Conservation (phyloP, 2,888 invertebrate genomes). For the Drosophila imparisetae region DNA sequence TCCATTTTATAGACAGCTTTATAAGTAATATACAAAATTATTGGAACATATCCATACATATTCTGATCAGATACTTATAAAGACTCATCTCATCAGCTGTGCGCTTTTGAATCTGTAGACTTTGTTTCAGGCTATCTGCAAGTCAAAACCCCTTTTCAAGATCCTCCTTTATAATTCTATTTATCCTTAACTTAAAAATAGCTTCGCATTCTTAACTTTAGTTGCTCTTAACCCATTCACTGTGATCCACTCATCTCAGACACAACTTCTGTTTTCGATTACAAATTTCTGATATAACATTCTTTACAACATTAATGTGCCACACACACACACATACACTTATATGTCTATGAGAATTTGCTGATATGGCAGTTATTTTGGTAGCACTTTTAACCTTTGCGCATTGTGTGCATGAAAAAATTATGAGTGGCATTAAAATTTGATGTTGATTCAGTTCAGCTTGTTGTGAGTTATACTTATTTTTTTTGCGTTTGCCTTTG, state of each 20-base stretch:
- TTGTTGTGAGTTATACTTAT: neutral
- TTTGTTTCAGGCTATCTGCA: neutral
- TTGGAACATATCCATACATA: neutral
- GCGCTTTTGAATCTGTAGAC: neutral
- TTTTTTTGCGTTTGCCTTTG: neutral
- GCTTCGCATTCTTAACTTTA: too few species aligned
- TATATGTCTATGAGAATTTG: constrained; percentile 41
- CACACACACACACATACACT: constrained; percentile 5
- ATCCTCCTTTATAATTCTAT: too few species aligned
- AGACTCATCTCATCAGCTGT: neutral
- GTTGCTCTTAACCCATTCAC: neutral
- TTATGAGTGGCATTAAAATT: constrained; percentile 79
- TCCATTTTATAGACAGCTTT: neutral
- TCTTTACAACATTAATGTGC: constrained; percentile 47
- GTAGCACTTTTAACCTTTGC: constrained; percentile 61
- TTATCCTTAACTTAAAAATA: neutral
- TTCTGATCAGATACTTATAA: neutral
- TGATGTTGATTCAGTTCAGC: constrained; percentile 56
- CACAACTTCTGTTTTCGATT: constrained; percentile 30
- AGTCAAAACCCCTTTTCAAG: fast-evolving
- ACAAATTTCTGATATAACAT: constrained; percentile 27
- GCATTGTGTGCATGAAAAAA: constrained; percentile 73
- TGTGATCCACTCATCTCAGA: constrained; percentile 22
- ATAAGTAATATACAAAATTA: too few species aligned
- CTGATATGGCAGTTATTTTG: constrained; percentile 65